Conservation (phyloP, 2,888 invertebrate species). For the Melanostoma scalare region DNA sequence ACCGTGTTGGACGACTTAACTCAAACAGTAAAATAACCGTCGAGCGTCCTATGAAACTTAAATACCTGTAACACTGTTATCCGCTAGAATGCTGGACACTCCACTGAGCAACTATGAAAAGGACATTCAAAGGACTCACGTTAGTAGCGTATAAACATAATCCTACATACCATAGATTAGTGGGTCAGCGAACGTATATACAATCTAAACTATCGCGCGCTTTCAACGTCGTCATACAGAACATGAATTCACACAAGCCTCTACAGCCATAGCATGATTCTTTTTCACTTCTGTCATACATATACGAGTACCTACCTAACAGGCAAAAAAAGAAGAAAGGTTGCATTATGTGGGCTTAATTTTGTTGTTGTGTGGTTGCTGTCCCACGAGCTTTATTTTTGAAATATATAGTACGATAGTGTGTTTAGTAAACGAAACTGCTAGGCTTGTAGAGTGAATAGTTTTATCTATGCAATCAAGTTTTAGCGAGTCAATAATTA, state of each 20-base stretch:
- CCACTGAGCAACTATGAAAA: slow-evolving; percentile 43
- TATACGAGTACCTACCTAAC: background rate
- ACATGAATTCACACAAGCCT: slow-evolving; percentile 42
- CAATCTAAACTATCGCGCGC: background rate
- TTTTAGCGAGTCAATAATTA: no score
- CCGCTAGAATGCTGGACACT: slow-evolving; percentile 40
- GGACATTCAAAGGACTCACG: slow-evolving; percentile 36
- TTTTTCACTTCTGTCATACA: slow-evolving; percentile 30
- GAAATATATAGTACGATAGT: no score
- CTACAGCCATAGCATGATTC: slow-evolving; percentile 20
- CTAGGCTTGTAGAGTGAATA: no score
- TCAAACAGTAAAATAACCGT: slow-evolving; percentile 32
- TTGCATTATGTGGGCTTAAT: slow-evolving; percentile 26
- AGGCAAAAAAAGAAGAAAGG: background rate
- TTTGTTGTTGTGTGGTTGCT: background rate
- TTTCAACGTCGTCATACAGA: slow-evolving; percentile 33
- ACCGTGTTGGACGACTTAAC: slow-evolving; percentile 33
- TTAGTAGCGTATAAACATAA: slow-evolving; percentile 7
- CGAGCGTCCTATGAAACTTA: slow-evolving; percentile 47
- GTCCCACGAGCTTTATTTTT: no score
- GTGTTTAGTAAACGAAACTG: no score
- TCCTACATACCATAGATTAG: slow-evolving; percentile 27
- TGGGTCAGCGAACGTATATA: slow-evolving; percentile 10
- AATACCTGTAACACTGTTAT: slow-evolving; percentile 54
- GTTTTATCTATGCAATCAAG: no score